A percentile compares a stretch with the other conserved stretches of the same genome.
These are phyloP conservation scores for Neoniphon sammara DNA, from an alignment of 2,797 vertebrate species.

Conservation along the genomic window DNA sequence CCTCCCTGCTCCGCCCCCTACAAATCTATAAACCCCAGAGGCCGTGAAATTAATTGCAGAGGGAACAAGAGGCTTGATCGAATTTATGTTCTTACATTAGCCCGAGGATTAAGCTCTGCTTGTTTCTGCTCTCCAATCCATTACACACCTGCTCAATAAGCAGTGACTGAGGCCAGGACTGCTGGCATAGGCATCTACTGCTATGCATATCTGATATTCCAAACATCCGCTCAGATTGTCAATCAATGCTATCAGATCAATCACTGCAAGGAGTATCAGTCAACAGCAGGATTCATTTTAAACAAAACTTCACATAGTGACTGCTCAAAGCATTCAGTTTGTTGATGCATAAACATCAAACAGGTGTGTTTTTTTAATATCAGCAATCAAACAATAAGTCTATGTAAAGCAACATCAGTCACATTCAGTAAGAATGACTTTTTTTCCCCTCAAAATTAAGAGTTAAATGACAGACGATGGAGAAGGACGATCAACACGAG, in stretches of 20 bases:
- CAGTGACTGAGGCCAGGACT: slow-evolving; percentile 27
- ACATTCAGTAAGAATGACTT: neutral
- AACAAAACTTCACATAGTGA: neutral
- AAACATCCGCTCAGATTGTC: slow-evolving; percentile 25
- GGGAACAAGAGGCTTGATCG: slow-evolving; percentile 71
- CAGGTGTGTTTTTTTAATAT: neutral
- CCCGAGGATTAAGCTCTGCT: slow-evolving; percentile 56
- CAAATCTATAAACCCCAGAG: slow-evolving; percentile 67
- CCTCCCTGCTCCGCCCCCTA: slow-evolving; percentile 33
- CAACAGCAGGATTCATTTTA: slow-evolving; percentile 5
- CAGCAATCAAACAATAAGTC: neutral
- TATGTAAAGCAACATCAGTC: neutral
- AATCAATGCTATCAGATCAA: slow-evolving; percentile 25
- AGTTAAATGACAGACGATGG: neutral
- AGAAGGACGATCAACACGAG: neutral
- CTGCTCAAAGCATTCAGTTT: too few species aligned
- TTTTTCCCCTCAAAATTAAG: too few species aligned
- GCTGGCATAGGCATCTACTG: slow-evolving; percentile 38
- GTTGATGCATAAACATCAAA: neutral
- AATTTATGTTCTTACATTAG: slow-evolving; percentile 76
- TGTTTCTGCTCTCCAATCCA: slow-evolving; percentile 57
- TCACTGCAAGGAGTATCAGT: neutral
- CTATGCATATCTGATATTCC: slow-evolving; percentile 37
- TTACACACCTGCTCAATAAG: slow-evolving; percentile 61
- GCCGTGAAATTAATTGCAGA: slow-evolving; percentile 72